phyloP scores from a whole-genome alignment of 2,113 vertebrate genomes.

The Irena cyanogastra region DNA sequence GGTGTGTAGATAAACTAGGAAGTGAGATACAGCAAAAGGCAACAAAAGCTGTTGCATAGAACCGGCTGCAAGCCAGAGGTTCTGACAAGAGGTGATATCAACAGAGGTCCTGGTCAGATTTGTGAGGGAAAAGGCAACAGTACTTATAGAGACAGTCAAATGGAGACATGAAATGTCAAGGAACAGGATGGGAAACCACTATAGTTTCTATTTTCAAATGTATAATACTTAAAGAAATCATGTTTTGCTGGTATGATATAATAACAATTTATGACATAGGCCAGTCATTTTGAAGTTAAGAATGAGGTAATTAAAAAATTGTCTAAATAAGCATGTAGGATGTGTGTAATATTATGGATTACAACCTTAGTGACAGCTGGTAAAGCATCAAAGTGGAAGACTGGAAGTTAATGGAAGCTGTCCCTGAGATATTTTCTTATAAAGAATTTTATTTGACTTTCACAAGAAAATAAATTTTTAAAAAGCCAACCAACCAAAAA shows the following conservation, averaged over 20 bases:
- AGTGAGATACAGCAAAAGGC: neutral
- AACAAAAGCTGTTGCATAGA: neutral
- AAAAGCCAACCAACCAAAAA: neutral
- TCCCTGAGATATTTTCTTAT: neutral
- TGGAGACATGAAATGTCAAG: neutral
- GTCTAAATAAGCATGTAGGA: neutral
- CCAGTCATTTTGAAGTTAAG: neutral
- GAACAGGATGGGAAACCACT: neutral
- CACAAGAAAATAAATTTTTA: neutral
- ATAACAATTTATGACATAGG: neutral
- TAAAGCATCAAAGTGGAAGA: neutral
- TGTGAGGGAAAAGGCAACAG: neutral
- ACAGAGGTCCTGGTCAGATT: neutral
- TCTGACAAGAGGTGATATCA: neutral
- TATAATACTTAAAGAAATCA: neutral
- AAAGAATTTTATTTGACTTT: neutral
- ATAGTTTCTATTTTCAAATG: neutral
- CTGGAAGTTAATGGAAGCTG: neutral
- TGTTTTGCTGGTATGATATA: neutral
- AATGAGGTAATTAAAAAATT: neutral
- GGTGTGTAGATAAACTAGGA: neutral
- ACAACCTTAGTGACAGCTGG: neutral
- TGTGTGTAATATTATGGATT: neutral
- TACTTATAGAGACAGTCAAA: neutral
- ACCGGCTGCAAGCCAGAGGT: neutral